These are phyloP conservation scores for Pardalotus punctatus DNA, from an alignment of 2,113 vertebrate species.

Conservation along the genomic window DNA sequence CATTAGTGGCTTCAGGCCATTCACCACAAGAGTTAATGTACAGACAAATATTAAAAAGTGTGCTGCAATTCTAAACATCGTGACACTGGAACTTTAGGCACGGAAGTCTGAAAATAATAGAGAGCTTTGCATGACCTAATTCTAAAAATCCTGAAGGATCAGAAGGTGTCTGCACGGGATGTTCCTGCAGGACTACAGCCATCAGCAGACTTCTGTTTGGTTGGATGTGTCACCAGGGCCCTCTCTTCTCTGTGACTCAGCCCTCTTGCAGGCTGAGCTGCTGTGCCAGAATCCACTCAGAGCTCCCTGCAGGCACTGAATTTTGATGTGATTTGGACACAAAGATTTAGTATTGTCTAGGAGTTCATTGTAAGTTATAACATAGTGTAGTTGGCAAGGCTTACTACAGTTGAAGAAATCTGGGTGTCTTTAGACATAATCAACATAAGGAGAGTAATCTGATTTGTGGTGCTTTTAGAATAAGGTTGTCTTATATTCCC, in stretches of 20 bases:
- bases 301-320: neutral
- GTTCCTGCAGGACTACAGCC: neutral
- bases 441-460: neutral
- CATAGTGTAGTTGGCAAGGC: neutral
- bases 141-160: neutral
- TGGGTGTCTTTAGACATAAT: neutral
- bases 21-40: neutral
- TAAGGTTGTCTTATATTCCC: neutral
- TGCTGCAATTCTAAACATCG: neutral
- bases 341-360: neutral
- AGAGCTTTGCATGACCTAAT: neutral
- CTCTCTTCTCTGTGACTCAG: neutral
- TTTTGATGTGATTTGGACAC: neutral
- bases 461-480: neutral
- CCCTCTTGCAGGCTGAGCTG: neutral
- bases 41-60: neutral
- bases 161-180: neutral
- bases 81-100: neutral
- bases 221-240: neutral
- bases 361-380: neutral
- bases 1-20: neutral
- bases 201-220: neutral
- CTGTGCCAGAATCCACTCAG: accelerated
- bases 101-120: accelerated
- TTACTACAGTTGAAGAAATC: neutral